Conservation (phyloP, 2,113 vertebrate genomes). For the Colius striatus region DNA sequence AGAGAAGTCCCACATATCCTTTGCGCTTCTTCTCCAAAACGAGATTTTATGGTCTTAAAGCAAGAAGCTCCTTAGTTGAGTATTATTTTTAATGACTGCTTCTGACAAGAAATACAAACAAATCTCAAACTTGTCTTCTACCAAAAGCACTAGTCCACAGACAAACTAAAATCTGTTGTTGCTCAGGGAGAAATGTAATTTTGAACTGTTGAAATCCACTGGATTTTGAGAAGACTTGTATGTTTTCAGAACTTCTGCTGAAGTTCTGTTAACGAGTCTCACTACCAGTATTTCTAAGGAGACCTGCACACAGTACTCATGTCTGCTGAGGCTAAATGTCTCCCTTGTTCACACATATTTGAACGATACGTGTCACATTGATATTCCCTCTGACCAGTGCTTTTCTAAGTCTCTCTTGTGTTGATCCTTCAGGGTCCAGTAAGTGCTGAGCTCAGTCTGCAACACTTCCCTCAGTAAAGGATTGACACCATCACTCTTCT, state of each 20-base stretch:
- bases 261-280: background rate
- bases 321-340: background rate
- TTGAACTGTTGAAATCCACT: background rate
- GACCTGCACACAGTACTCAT: fast-evolving
- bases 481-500: background rate
- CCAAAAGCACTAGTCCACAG: background rate
- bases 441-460: background rate
- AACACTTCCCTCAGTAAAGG: background rate
- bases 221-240: background rate
- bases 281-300: background rate
- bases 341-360: background rate
- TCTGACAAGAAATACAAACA: background rate
- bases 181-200: background rate
- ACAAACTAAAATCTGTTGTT: background rate
- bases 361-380: background rate
- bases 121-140: background rate
- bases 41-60: background rate
- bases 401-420: background rate
- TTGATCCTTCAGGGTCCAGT: background rate
- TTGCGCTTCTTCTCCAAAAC: background rate
- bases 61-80: background rate
- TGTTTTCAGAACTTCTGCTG: background rate
- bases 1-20: background rate
- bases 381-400: background rate
- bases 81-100: background rate